Conservation (phyloP, 64 coral and sea anemone genomes). For the Actinia tenebrosa region DNA sequence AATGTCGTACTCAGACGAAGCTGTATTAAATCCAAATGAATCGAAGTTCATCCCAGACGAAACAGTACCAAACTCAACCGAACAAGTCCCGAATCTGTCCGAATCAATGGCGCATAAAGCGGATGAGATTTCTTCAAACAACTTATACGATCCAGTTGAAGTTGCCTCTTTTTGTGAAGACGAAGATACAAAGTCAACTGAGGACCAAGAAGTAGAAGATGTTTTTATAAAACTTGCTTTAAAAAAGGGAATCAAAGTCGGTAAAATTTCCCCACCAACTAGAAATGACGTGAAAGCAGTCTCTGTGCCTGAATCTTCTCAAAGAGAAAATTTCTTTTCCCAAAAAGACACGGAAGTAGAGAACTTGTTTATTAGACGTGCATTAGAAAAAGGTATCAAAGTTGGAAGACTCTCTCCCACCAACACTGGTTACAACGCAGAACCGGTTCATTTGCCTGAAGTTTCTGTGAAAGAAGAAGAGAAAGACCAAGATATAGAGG, state of each 20-base stretch:
- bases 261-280: background rate
- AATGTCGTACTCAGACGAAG: background rate
- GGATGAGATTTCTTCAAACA: background rate
- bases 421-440: background rate
- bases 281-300: background rate
- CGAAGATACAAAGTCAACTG: background rate
- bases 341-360: background rate
- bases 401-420: background rate
- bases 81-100: background rate
- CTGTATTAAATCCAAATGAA: background rate
- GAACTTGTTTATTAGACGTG: background rate
- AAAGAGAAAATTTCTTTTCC: background rate
- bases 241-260: conserved; percentile 18
- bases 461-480: background rate
- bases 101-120: background rate
- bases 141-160: background rate
- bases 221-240: background rate
- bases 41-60: background rate
- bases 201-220: conserved; percentile 1
- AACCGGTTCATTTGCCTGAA: background rate
- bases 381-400: conserved; percentile 6
- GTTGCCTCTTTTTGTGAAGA: background rate
- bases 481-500: background rate
- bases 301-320: background rate
- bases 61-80: background rate